These are phyloP conservation scores for Anomalospiza imberbis DNA, from an alignment of 2,797 vertebrate species.

Conservation along the genomic window DNA sequence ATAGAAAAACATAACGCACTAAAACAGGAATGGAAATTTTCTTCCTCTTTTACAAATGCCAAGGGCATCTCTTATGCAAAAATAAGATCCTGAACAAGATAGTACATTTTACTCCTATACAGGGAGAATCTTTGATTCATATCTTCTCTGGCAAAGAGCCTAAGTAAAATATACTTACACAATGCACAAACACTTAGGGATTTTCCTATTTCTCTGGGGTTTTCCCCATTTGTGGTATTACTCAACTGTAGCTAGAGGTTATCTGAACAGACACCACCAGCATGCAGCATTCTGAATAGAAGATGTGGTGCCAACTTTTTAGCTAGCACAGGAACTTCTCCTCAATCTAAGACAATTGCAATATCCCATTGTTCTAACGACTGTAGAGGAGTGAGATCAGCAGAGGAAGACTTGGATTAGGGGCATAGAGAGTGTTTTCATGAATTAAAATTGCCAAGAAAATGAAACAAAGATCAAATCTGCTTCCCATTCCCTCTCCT, in stretches of 20 bases:
- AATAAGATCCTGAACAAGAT: conserved; percentile 16
- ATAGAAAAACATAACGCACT: conserved; percentile 12
- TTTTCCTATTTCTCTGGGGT: conserved; percentile 64
- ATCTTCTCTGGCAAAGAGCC: conserved; percentile 41
- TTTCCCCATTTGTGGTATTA: conserved; percentile 56
- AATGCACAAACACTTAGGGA: conserved; percentile 53
- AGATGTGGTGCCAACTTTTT: conserved; percentile 32
- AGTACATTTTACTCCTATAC: not conserved
- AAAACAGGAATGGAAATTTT: conserved; percentile 49
- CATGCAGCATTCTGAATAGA: conserved; percentile 20
- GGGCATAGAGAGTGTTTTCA: not conserved
- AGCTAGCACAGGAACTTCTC: conserved; percentile 34
- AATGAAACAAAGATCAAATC: not conserved
- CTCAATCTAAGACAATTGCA: not conserved
- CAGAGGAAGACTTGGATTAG: not conserved
- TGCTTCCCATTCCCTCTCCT: not conserved
- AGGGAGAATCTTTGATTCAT: conserved; percentile 18
- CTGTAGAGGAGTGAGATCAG: not conserved
- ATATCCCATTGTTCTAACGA: not conserved
- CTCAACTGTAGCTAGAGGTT: conserved; percentile 49
- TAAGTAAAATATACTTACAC: conserved; percentile 50
- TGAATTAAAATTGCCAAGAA: not conserved
- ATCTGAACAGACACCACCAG: conserved; percentile 53
- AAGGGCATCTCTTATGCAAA: conserved; percentile 22
- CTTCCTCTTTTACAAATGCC: conserved; percentile 20